Evolutionary conservation across 2,888 invertebrate species (phyloP).

Genomic region (Cerastoderma edule): DNA sequence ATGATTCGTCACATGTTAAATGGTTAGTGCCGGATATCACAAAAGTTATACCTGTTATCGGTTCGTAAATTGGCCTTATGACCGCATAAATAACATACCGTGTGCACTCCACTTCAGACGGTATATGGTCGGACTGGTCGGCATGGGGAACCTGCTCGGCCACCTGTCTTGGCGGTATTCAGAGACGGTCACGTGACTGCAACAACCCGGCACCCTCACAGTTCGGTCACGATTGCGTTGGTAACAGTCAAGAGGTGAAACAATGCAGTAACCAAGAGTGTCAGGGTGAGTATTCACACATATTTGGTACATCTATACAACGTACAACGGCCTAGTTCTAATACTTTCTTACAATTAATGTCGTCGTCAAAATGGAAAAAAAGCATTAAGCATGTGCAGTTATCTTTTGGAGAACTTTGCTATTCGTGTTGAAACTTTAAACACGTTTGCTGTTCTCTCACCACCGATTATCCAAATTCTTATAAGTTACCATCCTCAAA

Average conservation of each 20-base stretch:
- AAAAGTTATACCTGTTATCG: not conserved
- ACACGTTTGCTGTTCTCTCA: too few relatives aligned
- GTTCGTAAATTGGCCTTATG: not conserved
- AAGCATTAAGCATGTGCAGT: too few relatives aligned
- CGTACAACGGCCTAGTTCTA: too few relatives aligned
- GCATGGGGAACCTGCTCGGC: slow-evolving; percentile 7
- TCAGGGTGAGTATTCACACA: not conserved
- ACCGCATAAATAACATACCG: not conserved
- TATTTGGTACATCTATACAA: too few relatives aligned
- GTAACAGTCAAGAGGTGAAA: slow-evolving; percentile 6
- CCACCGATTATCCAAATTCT: too few relatives aligned
- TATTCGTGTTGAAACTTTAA: too few relatives aligned
- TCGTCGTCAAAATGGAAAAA: too few relatives aligned
- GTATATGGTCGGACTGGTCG: slow-evolving; percentile 7
- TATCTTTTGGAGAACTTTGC: too few relatives aligned
- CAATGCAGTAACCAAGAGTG: not conserved
- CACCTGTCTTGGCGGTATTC: slow-evolving; percentile 9
- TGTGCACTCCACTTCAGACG: not conserved
- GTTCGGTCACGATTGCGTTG: slow-evolving; percentile 13
- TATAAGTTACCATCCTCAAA: too few relatives aligned
- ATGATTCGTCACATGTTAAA: not conserved
- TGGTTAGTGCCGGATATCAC: not conserved
- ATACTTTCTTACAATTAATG: too few relatives aligned
- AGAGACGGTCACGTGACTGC: not conserved
- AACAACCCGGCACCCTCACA: slow-evolving; percentile 12